Percentiles rank a stretch among this genome's conserved stretches.
These are phyloP conservation scores for Mamestra configurata DNA, from an alignment of 1,140 invertebrate species.

Conservation along the genomic window DNA sequence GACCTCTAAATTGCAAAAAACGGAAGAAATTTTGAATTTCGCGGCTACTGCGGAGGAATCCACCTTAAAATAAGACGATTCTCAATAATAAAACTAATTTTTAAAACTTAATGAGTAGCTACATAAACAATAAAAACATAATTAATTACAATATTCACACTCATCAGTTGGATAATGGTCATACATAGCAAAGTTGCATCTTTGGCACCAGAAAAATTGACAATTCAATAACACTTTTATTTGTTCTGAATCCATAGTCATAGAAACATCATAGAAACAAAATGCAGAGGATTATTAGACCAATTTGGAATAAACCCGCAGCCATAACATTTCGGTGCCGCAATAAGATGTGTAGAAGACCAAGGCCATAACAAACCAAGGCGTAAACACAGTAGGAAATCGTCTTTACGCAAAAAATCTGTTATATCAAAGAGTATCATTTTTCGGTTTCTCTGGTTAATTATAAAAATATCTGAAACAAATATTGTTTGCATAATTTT, in stretches of 20 bases:
- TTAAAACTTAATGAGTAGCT: background rate
- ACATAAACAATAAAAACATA: conserved; percentile 19
- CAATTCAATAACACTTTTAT: conserved; percentile 29
- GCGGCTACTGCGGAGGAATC: too few relatives aligned
- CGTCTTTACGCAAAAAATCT: background rate
- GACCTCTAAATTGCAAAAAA: too few relatives aligned
- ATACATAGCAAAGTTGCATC: conserved; percentile 16
- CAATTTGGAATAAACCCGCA: background rate
- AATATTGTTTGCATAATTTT: too few relatives aligned
- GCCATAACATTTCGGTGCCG: conserved; percentile 9
- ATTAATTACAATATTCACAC: conserved; percentile 12
- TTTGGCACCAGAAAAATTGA: conserved; percentile 23
- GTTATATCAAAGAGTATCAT: background rate
- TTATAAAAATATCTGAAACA: too few relatives aligned
- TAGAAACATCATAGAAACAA: too few relatives aligned
- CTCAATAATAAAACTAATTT: background rate
- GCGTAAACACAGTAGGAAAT: background rate
- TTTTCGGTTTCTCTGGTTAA: too few relatives aligned
- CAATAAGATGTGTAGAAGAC: conserved; percentile 28
- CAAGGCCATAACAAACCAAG: conserved; percentile 13
- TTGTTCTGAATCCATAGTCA: conserved; percentile 15
- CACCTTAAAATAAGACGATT: background rate
- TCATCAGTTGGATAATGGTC: conserved; percentile 13
- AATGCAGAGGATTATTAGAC: background rate
- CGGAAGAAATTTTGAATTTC: too few relatives aligned